phyloP scores from a whole-genome alignment of 2,888 invertebrate species.

The Serripes groenlandicus region DNA sequence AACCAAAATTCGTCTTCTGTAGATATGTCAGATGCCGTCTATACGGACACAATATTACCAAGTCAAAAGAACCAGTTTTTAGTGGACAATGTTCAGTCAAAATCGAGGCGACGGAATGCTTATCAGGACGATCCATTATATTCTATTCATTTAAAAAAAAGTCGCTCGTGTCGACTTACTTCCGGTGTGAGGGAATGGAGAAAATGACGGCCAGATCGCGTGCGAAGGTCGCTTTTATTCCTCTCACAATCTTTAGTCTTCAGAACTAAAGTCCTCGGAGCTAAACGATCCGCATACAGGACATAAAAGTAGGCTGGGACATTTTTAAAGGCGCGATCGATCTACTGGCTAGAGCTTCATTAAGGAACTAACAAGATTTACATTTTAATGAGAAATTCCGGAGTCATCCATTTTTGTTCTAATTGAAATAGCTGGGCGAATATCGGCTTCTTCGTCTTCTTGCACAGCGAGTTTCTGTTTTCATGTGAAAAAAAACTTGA shows the following conservation, averaged over 20 bases:
- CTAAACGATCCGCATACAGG: constrained; percentile 22
- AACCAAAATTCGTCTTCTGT: background rate
- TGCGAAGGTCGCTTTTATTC: constrained; percentile 7
- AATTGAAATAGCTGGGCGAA: constrained; percentile 66
- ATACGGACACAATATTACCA: background rate
- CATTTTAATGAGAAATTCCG: constrained; percentile 64
- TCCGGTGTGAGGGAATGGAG: constrained; percentile 2
- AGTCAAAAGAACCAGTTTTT: background rate
- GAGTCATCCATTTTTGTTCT: constrained; percentile 48
- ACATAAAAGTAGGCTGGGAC: constrained; percentile 23
- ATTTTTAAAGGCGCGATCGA: constrained; percentile 27
- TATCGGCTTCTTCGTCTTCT: constrained; percentile 23
- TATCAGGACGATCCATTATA: background rate
- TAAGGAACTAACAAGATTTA: constrained; percentile 67
- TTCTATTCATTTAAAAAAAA: constrained; percentile 2
- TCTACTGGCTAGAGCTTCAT: constrained; percentile 45
- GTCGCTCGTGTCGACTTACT: background rate
- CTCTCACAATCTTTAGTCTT: constrained; percentile 2
- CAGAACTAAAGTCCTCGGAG: constrained; percentile 18
- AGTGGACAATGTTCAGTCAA: background rate
- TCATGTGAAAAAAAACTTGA: background rate
- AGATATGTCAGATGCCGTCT: background rate
- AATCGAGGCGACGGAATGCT: background rate
- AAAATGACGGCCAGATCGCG: constrained; percentile 24
- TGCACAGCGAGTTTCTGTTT: background rate